Evolutionary conservation across 1,140 invertebrate genomes (phyloP), one percentile per base, ranked within the genome.

Genomic region (Neodiprion virginianus): DNA sequence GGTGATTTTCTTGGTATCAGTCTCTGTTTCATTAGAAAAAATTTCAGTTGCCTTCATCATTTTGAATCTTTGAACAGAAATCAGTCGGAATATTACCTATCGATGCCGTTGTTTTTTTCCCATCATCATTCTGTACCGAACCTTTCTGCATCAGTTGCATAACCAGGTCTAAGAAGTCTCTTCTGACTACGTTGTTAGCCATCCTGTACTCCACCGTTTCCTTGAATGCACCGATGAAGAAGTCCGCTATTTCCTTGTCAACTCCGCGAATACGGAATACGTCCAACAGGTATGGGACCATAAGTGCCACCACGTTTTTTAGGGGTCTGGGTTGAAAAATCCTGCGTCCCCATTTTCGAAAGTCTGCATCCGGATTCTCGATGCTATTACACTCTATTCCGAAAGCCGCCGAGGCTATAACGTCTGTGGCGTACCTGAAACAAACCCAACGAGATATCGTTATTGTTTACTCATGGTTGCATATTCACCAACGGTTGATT

Each of bases 371-470:
- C 17, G 83, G 82, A 48, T 92, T 86, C 5, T 85, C 81, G 3
- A 92, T 78, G 40, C 90, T 89, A 70, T 92, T 88, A 17, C 88
- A 87, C 1, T 91, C 83, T 10, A 92, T 81, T 12, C 92, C 92
- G 79, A 92, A 93, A 12, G 88, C 89, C 73, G 89, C 89, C 11
- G 86, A 87, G 11, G 89, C 89, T 47, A 93, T 92, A 1, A 90
- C 87, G 78, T 93, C 92, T 69, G 91, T 90, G 1, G 89, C 89
- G 75, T 88, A 92, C 21, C 87, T 83, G 3, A 85, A 80, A 68
- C 85, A 76, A 5, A 86, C 77, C 28, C 48, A 84, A 73, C 69
- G 76, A 5, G 76, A 73, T 81, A 79, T 73, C 84, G 87, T 74
- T 74, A 74, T 61, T n/a, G 28, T 5, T 28, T 2, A 14, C 79